Evolutionary conservation across 2,113 vertebrate genomes (phyloP).

Genomic region (Crotalus horridus): DNA sequence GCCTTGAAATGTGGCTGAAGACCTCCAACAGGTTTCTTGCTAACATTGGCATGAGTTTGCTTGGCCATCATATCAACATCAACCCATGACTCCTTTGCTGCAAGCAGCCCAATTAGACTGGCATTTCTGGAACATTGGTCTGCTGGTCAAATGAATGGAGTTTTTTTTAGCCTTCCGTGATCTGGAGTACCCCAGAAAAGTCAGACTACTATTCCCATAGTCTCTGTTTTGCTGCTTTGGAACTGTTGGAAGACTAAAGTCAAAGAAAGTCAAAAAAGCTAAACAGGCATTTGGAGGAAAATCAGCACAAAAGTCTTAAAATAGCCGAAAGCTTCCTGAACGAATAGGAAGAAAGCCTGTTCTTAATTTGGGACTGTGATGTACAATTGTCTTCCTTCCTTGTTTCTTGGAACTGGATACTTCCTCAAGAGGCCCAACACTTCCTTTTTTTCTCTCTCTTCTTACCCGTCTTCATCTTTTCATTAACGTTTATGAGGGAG

Average conservation of each 20-base stretch:
- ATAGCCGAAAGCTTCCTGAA: slow-evolving; percentile 50
- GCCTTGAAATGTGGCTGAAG: not conserved
- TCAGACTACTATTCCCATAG: not conserved
- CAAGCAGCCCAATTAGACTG: not conserved
- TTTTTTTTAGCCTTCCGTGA: no score
- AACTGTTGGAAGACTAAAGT: no score
- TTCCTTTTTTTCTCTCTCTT: not conserved
- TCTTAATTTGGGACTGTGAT: not conserved
- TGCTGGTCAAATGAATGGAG: no score
- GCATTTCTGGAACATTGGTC: not conserved
- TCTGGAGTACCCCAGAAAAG: no score
- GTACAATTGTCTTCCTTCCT: slow-evolving; percentile 58
- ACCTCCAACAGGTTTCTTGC: not conserved
- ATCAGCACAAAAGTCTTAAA: not conserved
- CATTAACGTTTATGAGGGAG: slow-evolving; percentile 16
- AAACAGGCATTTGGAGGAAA: not conserved
- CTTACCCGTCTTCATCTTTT: slow-evolving; percentile 39
- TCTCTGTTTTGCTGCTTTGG: not conserved
- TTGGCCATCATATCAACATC: not conserved
- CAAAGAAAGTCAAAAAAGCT: not conserved
- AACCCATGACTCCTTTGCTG: not conserved
- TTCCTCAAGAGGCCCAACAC: slow-evolving; percentile 52
- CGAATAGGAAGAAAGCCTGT: slow-evolving; percentile 42
- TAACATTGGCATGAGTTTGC: not conserved
- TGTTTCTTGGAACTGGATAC: slow-evolving; percentile 60